Evolutionary conservation across 2,797 vertebrate species (phyloP), one percentile per base, ranked within the genome.

Genomic region (Xenopus petersii): DNA sequence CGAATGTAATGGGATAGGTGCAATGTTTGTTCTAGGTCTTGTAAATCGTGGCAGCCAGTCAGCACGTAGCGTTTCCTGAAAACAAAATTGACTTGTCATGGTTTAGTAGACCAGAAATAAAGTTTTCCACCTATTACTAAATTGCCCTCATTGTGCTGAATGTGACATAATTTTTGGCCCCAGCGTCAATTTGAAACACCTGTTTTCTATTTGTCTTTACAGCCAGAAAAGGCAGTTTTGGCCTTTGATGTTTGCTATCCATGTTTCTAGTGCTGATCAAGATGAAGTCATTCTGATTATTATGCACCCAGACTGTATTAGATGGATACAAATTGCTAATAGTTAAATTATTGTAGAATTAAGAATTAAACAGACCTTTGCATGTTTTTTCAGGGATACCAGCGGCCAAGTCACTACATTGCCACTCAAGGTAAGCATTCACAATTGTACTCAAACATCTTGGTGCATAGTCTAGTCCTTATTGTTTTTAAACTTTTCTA

Each of bases 361-460:
- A 16, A 17, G 54, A 63, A 63, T 13, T 79, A 17, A 72, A 72
- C 12, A 46, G 7, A 46, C 70, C 9, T 79, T 70, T 74, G 71
- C 46, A 33, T 79, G 67, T 79, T 87, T 15, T 90, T 92, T 82
- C 89, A 99, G 97, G 97, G 97, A 30, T 99, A 99, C 86, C 97
- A 99, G 87, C 93, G 97, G 84, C 96, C 97, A 70, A 98, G 97
- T 81, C 97, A 99, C 88, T 99, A 99, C 89, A 99, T 99, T 75
- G 97, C 97, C 77, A 99, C 97, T 70, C 97, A 99, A 91, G 97
- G 97, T 99, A 92, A 94, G 82, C 2, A 68, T 55, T 55, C 5
- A 26, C 5, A n/a, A 2, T 64, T 64, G 42, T 65, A 12, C 11
- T 51, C 49, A 51, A 12, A 42, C 5, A 4, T 51, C 15, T 51